Evolutionary conservation across 2,888 invertebrate genomes (phyloP).

Genomic region (Archips crataeganus): DNA sequence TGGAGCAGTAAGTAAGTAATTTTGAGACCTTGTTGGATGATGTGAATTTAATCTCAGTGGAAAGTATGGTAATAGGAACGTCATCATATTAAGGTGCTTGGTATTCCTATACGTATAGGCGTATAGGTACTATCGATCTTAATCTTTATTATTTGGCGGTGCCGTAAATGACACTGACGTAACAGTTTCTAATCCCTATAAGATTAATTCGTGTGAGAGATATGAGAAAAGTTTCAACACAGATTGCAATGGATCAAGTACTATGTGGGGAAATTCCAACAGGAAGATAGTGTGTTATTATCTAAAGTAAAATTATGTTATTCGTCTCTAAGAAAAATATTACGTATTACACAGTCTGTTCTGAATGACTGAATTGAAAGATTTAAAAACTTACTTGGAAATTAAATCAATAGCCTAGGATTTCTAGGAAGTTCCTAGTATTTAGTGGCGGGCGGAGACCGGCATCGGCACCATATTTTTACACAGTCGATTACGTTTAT

Average conservation of each 20-base stretch:
- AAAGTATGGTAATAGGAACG: neutral
- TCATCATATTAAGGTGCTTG: too few relatives aligned
- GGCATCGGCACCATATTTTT: constrained; percentile 14
- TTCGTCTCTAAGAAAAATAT: too few relatives aligned
- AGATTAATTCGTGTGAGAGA: neutral
- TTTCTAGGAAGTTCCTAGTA: neutral
- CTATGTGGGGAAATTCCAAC: neutral
- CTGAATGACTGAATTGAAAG: neutral
- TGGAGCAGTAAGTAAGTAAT: neutral
- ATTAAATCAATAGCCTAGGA: neutral
- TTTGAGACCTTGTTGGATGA: neutral
- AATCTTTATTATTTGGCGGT: neutral
- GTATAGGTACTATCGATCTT: neutral
- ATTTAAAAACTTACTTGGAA: neutral
- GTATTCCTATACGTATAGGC: too few relatives aligned
- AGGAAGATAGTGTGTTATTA: neutral
- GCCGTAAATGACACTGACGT: neutral
- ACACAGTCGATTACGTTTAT: constrained; percentile 21
- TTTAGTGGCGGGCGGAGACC: neutral
- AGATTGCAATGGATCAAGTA: neutral
- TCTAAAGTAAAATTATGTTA: neutral
- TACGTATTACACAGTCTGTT: neutral
- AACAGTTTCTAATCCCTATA: neutral
- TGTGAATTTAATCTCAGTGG: neutral
- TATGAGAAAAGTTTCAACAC: neutral